Evolutionary conservation across 2,797 vertebrate species (phyloP).

Genomic region (Nannoperca obscura): DNA sequence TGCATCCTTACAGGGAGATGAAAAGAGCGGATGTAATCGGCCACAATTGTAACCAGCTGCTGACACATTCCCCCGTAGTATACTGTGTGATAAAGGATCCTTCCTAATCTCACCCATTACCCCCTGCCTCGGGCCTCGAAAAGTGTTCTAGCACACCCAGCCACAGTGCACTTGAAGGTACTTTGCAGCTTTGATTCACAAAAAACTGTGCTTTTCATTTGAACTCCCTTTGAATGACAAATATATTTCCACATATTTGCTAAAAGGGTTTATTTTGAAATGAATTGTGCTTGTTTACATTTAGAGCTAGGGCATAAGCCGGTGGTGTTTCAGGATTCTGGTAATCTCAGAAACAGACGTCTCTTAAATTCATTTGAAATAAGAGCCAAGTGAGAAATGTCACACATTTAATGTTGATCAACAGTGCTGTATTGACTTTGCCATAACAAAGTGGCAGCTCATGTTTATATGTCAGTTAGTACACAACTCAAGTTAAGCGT

Average conservation of each 20-base stretch:
- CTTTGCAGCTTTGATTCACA: not conserved
- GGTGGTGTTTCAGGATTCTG: not conserved
- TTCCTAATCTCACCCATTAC: conserved; percentile 13
- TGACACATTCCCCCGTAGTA: conserved; percentile 1
- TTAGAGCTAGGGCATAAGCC: not conserved
- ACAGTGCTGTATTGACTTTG: not conserved
- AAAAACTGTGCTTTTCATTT: not conserved
- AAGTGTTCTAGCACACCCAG: not conserved
- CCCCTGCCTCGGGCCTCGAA: conserved; percentile 8
- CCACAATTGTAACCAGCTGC: conserved; percentile 31
- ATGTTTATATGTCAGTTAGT: conserved; percentile 7
- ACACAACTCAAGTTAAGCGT: not conserved
- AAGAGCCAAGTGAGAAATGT: not conserved
- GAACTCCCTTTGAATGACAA: not conserved
- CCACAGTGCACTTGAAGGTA: not conserved
- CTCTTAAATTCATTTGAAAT: not conserved
- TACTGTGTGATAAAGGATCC: not conserved
- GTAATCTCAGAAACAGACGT: not conserved
- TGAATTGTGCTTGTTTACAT: not conserved
- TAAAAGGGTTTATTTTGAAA: not conserved
- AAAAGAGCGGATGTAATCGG: conserved; percentile 30
- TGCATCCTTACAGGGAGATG: conserved; percentile 5
- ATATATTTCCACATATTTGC: not conserved
- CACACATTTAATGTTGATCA: not conserved
- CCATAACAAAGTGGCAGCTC: not conserved